Percentiles rank a stretch among this genome's conserved stretches.
Conservation (phyloP, 1,140 invertebrate genomes). For the Drosophila grimshawi region DNA sequence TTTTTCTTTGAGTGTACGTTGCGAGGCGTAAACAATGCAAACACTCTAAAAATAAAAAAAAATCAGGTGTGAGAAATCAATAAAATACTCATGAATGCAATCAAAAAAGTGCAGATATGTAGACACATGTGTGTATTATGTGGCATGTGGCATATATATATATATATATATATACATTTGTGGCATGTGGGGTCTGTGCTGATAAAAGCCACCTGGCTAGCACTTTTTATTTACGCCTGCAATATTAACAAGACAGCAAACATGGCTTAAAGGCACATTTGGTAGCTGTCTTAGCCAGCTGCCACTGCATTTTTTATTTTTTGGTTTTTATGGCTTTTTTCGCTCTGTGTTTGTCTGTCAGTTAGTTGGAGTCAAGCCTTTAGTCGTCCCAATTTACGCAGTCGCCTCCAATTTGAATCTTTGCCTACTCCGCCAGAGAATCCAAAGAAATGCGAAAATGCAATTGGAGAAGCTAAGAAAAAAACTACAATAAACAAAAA, state of each 20-base stretch:
- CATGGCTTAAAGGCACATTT: constrained; percentile 20
- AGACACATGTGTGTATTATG: constrained; percentile 13
- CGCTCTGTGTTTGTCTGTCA: background rate
- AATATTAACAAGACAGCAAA: constrained; percentile 16
- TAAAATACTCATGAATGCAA: constrained; percentile 24
- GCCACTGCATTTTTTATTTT: constrained; percentile 10
- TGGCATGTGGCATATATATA: background rate
- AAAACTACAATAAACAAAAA: background rate
- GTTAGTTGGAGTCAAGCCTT: constrained; percentile 17
- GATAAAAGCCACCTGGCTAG: constrained; percentile 44
- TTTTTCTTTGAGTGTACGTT: constrained; percentile 13
- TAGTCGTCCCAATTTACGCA: constrained; percentile 41
- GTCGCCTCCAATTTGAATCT: constrained; percentile 39
- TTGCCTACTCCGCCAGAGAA: constrained; percentile 7
- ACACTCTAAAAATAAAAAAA: constrained; percentile 20
- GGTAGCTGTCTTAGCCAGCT: constrained; percentile 16
- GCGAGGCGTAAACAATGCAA: constrained; percentile 54
- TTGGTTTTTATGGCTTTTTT: background rate
- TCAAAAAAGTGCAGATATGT: constrained; percentile 10
- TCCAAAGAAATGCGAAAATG: constrained; percentile 10
- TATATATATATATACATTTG: background rate
- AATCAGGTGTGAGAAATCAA: constrained; percentile 57
- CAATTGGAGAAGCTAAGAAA: constrained; percentile 7
- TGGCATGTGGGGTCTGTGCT: constrained; percentile 11
- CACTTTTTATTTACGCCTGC: constrained; percentile 8